Percentiles rank a stretch among this genome's conserved stretches.
phyloP scores from a whole-genome alignment of 2,797 vertebrate genomes.

The Eleutherodactylus coqui region DNA sequence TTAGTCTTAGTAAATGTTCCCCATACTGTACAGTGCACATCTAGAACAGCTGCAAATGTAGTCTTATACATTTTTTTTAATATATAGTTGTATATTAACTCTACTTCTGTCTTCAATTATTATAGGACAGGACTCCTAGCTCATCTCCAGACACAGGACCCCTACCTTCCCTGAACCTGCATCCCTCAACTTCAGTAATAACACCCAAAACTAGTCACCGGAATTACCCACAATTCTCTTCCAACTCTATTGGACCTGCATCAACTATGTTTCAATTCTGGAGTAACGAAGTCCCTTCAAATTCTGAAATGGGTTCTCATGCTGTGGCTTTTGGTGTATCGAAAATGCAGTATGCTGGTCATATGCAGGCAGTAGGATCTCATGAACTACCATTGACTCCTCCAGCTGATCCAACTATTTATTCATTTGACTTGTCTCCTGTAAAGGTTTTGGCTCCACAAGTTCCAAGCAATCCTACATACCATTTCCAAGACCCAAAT shows the following conservation, averaged over 20 bases:
- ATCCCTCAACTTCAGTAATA: constrained; percentile 82
- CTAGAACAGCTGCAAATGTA: neutral
- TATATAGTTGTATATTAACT: neutral
- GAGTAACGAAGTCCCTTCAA: constrained; percentile 83
- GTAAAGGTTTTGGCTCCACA: constrained; percentile 83
- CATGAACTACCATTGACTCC: constrained; percentile 87
- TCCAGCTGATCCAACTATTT: constrained; percentile 81
- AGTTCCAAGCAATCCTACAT: constrained; percentile 73
- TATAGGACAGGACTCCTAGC: constrained; percentile 82
- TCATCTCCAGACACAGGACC: constrained; percentile 80
- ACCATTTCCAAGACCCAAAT: constrained; percentile 80
- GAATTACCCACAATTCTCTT: constrained; percentile 78
- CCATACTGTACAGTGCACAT: neutral
- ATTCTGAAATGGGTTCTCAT: constrained; percentile 78
- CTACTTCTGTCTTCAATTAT: neutral
- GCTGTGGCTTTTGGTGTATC: constrained; percentile 84
- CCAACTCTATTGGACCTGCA: constrained; percentile 76
- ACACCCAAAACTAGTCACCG: constrained; percentile 72
- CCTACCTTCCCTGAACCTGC: constrained; percentile 77
- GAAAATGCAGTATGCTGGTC: constrained; percentile 83
- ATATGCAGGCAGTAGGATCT: constrained; percentile 77
- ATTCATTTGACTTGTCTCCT: constrained; percentile 86
- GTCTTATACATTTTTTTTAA: neutral
- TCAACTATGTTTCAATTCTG: constrained; percentile 87
- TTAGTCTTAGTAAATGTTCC: neutral